A percentile compares a stretch with the other conserved stretches of the same genome.
phyloP scores from a whole-genome alignment of 2,888 invertebrate genomes.

The Cremastinae sp. region DNA sequence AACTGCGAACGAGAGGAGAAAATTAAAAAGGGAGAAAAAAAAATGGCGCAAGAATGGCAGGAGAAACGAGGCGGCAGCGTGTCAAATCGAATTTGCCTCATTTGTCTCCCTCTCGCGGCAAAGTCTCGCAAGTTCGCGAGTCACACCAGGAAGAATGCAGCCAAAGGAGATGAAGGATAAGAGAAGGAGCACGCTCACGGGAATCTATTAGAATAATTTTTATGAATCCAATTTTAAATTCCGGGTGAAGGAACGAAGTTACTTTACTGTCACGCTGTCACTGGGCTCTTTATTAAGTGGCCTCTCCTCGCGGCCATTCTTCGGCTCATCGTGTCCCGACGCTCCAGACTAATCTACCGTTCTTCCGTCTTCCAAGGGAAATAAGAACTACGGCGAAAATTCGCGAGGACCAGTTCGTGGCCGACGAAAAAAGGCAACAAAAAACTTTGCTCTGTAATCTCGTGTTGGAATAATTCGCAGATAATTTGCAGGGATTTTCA shows the following conservation, averaged over 20 bases:
- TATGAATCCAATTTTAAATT: constrained; percentile 80
- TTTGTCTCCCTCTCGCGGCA: constrained; percentile 68
- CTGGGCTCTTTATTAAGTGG: constrained; percentile 77
- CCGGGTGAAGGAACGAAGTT: constrained; percentile 75
- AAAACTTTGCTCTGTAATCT: not conserved
- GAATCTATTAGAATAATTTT: constrained; percentile 81
- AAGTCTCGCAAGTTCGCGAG: constrained; percentile 54
- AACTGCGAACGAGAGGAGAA: constrained; percentile 46
- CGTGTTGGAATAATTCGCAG: constrained; percentile 44
- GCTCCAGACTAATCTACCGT: constrained; percentile 34
- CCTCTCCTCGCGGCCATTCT: constrained; percentile 55
- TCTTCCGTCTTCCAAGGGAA: not conserved
- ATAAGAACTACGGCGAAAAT: constrained; percentile 12
- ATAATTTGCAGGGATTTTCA: constrained; percentile 43
- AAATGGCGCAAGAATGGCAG: constrained; percentile 54
- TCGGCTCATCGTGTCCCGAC: constrained; percentile 23
- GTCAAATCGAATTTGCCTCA: constrained; percentile 80
- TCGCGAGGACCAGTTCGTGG: not conserved
- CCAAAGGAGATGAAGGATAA: constrained; percentile 22
- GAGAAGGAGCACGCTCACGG: constrained; percentile 65
- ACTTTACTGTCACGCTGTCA: constrained; percentile 78
- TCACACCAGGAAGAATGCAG: constrained; percentile 9
- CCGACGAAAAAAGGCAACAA: not conserved
- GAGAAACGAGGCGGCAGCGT: constrained; percentile 70
- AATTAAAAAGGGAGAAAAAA: constrained; percentile 54